phyloP scores from a whole-genome alignment of 2,113 vertebrate genomes.

The Crotalus tigris region DNA sequence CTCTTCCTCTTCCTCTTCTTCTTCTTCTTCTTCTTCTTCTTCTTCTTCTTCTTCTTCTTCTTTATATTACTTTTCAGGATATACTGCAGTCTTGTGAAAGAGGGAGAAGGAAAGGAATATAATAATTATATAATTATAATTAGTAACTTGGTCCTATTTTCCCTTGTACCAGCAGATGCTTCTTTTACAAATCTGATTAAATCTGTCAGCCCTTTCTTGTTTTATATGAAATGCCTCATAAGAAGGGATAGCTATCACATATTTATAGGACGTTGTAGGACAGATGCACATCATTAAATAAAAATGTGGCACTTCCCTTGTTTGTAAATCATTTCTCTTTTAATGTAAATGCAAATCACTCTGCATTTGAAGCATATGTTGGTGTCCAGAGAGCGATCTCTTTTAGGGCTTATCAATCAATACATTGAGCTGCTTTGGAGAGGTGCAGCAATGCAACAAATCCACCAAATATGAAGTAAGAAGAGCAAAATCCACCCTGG shows the following conservation, averaged over 20 bases:
- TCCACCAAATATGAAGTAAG: not conserved
- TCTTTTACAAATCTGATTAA: constrained; percentile 34
- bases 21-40: no score
- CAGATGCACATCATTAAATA: constrained; percentile 30
- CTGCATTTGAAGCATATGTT: constrained; percentile 28
- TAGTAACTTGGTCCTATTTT: constrained; percentile 38
- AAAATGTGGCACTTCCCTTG: constrained; percentile 40
- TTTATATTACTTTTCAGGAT: not conserved
- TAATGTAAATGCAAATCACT: constrained; percentile 52
- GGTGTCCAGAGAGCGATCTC: constrained; percentile 20
- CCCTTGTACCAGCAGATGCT: not conserved
- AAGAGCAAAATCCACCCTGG: not conserved
- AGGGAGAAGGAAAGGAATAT: not conserved
- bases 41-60: no score
- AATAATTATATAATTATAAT: not conserved
- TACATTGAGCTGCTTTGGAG: constrained; percentile 26
- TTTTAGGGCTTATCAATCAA: constrained; percentile 28
- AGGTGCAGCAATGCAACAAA: not conserved
- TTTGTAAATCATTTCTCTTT: constrained; percentile 51
- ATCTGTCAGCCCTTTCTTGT: constrained; percentile 38
- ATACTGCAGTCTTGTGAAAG: constrained; percentile 8
- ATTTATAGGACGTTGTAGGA: constrained; percentile 35
- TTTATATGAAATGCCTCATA: constrained; percentile 35
- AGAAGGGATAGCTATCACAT: not conserved
- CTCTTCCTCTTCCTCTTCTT: no score